Evolutionary conservation across 1,140 invertebrate genomes (phyloP).

Genomic region (Euwallacea fornicatus): DNA sequence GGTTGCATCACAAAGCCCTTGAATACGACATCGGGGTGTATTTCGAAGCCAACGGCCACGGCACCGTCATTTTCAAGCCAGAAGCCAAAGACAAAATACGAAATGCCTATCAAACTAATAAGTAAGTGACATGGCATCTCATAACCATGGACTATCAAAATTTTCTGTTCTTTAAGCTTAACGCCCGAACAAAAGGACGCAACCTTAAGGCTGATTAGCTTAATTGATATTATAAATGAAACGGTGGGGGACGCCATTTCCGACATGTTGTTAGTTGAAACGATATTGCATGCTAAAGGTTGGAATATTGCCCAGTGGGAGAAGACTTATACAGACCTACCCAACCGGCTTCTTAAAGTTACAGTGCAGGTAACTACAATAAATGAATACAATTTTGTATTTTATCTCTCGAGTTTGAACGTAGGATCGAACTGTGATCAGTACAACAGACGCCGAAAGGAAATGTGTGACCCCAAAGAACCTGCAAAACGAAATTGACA

Average conservation of each 20-base stretch:
- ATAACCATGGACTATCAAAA: slow-evolving; percentile 16
- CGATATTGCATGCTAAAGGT: slow-evolving; percentile 78
- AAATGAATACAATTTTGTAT: not conserved
- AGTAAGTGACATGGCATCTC: slow-evolving; percentile 10
- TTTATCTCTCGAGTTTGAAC: not conserved
- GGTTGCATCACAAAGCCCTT: slow-evolving; percentile 90
- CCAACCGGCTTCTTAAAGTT: slow-evolving; percentile 87
- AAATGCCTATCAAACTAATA: slow-evolving; percentile 44
- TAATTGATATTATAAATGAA: slow-evolving; percentile 90
- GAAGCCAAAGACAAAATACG: slow-evolving; percentile 61
- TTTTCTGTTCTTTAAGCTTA: slow-evolving; percentile 44
- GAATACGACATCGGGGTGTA: slow-evolving; percentile 96
- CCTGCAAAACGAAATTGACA: slow-evolving; percentile 81
- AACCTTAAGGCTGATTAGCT: slow-evolving; percentile 63
- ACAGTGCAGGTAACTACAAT: slow-evolving; percentile 63
- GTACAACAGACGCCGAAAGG: slow-evolving; percentile 85
- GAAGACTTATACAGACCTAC: slow-evolving; percentile 79
- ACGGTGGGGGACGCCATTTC: slow-evolving; percentile 97
- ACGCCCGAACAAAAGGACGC: slow-evolving; percentile 55
- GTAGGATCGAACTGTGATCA: slow-evolving; percentile 81
- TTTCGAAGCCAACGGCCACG: slow-evolving; percentile 99
- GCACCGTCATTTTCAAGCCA: slow-evolving; percentile 83
- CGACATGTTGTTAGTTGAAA: slow-evolving; percentile 92
- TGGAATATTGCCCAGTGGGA: slow-evolving; percentile 83
- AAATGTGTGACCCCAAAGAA: slow-evolving; percentile 75